Base-by-base conservation (phyloP, 2,888 invertebrate species). In the Eupithecia subumbrata region DNA sequence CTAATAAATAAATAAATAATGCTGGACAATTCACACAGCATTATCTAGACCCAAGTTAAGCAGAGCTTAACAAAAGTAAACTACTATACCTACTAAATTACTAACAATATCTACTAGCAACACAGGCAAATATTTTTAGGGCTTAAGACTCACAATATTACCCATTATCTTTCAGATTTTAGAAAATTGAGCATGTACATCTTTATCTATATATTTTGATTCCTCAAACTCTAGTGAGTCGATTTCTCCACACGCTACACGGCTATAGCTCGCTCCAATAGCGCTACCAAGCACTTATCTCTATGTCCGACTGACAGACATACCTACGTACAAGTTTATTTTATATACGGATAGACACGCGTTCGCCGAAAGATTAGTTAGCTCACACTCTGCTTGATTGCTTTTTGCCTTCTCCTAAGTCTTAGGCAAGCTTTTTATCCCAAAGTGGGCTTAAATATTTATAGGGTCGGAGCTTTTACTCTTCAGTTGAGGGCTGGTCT, bases 331-430 rank as follows among this genome's bases (percentile, higher is more conserved):
- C 79, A n/a, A 14, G 78, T 79, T 78, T 34, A 64, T 64, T 81
- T 81, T 81, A 78, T 73, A 45, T 76, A 74, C 74, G 72, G 69
- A 71, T 67, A 75, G 79, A 78, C 80, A 83, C 75, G 73, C 76
- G 74, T 75, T 73, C 80, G 85, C 73, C 82, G 85, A 87, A 75
- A 84, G 84, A 84, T 86, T 84, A 83, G 82, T 84, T 45, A 73
- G 67, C 67, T 66, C 78, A 76, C 83, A 82, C 83, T 84, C 80
- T 77, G 80, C 74, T 79, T 78, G 81, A 84, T 84, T 82, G 80
- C 77, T 79, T 77, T 80, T 80, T 75, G 71, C 71, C 79, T 71
- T 63, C 34, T 74, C 60, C 75, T 52, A 45, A 79, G 64, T 75
- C 71, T 79, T 74, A 63, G 64, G 60, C 63, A 67, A 77, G 48